Evolutionary conservation across 2,797 vertebrate genomes (phyloP).

Genomic region (Urosaurus nigricauda): DNA sequence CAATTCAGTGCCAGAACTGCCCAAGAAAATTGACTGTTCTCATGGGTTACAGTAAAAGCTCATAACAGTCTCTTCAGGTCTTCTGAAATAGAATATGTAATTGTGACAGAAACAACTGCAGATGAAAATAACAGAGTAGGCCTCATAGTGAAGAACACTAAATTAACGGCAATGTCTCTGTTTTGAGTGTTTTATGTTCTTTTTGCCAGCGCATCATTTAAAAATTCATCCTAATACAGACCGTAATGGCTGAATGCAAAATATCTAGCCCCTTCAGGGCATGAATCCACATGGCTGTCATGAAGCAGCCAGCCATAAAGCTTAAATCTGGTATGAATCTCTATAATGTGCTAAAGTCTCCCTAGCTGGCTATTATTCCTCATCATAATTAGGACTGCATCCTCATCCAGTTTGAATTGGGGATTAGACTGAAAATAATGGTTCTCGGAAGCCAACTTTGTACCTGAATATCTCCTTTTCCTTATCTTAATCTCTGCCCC

Average conservation of each 20-base stretch:
- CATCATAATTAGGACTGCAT: background rate
- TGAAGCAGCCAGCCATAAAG: background rate
- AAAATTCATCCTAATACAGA: background rate
- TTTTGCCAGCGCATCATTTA: slow-evolving; percentile 3
- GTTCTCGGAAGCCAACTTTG: background rate
- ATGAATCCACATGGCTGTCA: background rate
- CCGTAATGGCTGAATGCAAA: slow-evolving; percentile 7
- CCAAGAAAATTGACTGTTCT: background rate
- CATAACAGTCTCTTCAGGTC: slow-evolving; percentile 2
- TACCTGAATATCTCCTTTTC: background rate
- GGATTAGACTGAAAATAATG: background rate
- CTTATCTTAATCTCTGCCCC: background rate
- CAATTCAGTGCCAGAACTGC: slow-evolving; percentile 6
- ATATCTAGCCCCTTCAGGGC: background rate
- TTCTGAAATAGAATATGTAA: background rate
- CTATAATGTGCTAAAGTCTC: background rate
- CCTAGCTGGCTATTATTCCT: background rate
- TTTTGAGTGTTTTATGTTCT: slow-evolving; percentile 9
- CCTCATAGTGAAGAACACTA: background rate
- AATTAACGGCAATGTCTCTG: background rate
- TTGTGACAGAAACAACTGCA: slow-evolving; percentile 3
- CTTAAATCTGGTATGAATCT: background rate
- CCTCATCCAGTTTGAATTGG: background rate
- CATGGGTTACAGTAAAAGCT: background rate
- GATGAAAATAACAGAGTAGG: background rate